Evolutionary conservation across 2,888 invertebrate genomes (phyloP).

Genomic region (Meta bourneti): DNA sequence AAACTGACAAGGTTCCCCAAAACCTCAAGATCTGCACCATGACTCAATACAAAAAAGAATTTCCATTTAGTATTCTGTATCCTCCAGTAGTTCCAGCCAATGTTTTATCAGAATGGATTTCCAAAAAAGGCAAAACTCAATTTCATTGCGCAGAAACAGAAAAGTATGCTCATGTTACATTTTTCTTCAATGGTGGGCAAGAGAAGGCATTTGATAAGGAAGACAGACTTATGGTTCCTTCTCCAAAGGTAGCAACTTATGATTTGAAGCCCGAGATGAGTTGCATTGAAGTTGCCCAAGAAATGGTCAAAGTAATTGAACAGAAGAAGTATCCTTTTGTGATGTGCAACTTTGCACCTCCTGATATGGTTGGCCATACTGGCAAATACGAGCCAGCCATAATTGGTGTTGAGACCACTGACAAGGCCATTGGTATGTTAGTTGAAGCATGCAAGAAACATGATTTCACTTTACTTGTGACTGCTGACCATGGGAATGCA

Average conservation of each 20-base stretch:
- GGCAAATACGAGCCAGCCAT: slow-evolving; percentile 81
- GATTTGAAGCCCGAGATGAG: slow-evolving; percentile 82
- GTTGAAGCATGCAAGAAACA: slow-evolving; percentile 80
- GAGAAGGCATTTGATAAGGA: slow-evolving; percentile 81
- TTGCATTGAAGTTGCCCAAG: slow-evolving; percentile 80
- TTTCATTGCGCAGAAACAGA: slow-evolving; percentile 82
- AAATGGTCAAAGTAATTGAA: slow-evolving; percentile 80
- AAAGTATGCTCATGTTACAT: slow-evolving; percentile 82
- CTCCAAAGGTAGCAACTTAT: slow-evolving; percentile 82
- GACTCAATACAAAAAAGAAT: slow-evolving; percentile 82
- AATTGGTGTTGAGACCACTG: slow-evolving; percentile 79
- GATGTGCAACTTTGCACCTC: slow-evolving; percentile 82
- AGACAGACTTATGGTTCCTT: slow-evolving; percentile 81
- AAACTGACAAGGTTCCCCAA: slow-evolving; percentile 79
- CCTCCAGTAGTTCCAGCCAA: slow-evolving; percentile 81
- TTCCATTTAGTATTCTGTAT: slow-evolving; percentile 81
- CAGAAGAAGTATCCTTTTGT: slow-evolving; percentile 81
- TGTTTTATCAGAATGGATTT: slow-evolving; percentile 82
- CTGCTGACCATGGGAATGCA: slow-evolving; percentile 82
- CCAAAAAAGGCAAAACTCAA: slow-evolving; percentile 80
- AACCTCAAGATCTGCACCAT: slow-evolving; percentile 79
- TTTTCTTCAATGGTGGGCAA: slow-evolving; percentile 82
- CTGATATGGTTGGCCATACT: slow-evolving; percentile 82
- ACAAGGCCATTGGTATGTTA: slow-evolving; percentile 81
- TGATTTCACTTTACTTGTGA: slow-evolving; percentile 79